Percentiles rank a stretch among this genome's conserved stretches.
phyloP scores from a whole-genome alignment of 2,797 vertebrate species.

The Fratercula arctica region DNA sequence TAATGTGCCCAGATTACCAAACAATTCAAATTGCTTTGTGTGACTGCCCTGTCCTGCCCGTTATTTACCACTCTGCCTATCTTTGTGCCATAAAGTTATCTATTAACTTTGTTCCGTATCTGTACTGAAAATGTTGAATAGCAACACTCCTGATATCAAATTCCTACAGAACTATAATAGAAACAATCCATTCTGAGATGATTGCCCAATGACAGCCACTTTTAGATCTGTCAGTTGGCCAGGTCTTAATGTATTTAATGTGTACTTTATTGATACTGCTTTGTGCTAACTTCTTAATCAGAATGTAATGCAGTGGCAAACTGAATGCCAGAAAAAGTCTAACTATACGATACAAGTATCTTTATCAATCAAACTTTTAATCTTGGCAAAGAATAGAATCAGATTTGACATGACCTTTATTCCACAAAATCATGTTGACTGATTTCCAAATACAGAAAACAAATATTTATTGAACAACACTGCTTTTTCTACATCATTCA shows the following conservation, averaged over 20 bases:
- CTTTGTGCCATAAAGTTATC: constrained; percentile 53
- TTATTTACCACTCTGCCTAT: constrained; percentile 29
- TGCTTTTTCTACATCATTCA: background rate
- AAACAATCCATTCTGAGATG: constrained; percentile 37
- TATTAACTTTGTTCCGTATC: constrained; percentile 47
- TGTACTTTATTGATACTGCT: constrained; percentile 46
- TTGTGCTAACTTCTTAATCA: constrained; percentile 63
- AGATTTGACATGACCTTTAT: constrained; percentile 39
- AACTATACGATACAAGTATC: background rate
- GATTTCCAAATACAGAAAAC: constrained; percentile 34
- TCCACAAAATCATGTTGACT: constrained; percentile 5
- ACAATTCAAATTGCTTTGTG: constrained; percentile 18
- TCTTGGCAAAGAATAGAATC: constrained; percentile 28
- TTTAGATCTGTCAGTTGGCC: constrained; percentile 50
- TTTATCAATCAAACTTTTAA: constrained; percentile 46
- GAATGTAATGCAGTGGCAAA: constrained; percentile 29
- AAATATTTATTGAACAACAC: constrained; percentile 4
- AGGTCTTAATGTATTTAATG: constrained; percentile 64
- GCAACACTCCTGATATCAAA: constrained; percentile 39
- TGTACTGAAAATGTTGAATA: constrained; percentile 55
- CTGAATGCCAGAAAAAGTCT: background rate
- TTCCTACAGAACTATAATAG: constrained; percentile 32
- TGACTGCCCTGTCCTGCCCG: background rate
- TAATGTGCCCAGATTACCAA: constrained; percentile 9
- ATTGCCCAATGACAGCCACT: constrained; percentile 23